Conservation (phyloP, 2,113 vertebrate species). For the Corvus cornix region DNA sequence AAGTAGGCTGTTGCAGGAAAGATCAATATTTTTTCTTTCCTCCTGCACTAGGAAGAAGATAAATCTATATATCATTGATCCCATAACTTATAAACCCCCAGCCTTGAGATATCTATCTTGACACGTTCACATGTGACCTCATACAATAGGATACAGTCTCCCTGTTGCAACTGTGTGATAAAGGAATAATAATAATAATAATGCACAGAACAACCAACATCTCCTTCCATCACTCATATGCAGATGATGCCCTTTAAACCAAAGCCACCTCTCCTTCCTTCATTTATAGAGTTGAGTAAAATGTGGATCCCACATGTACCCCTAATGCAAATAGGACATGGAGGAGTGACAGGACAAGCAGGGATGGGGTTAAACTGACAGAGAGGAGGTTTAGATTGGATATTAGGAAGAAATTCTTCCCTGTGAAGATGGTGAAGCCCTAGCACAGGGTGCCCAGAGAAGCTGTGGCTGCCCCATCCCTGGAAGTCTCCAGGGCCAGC, state of each 20-base stretch:
- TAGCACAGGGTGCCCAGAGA: background rate
- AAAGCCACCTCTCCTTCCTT: background rate
- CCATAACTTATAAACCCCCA: background rate
- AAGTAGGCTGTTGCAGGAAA: background rate
- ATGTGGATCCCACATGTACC: background rate
- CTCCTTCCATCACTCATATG: background rate
- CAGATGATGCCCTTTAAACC: background rate
- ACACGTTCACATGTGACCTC: background rate
- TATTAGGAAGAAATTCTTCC: background rate
- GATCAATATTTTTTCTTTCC: background rate
- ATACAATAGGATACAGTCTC: background rate
- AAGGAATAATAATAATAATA: background rate
- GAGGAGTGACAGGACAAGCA: background rate
- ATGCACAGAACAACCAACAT: background rate
- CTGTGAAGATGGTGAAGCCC: fast-evolving
- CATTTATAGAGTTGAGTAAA: background rate
- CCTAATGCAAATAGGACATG: background rate
- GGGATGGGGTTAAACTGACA: background rate
- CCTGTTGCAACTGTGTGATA: background rate
- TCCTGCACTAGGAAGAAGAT: background rate
- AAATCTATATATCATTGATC: background rate
- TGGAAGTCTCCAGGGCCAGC: background rate
- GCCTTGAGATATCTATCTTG: background rate
- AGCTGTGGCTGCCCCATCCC: background rate
- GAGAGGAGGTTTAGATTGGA: background rate